Base-by-base conservation (phyloP, 2,113 vertebrate genomes). In the Oriolus oriolus region DNA sequence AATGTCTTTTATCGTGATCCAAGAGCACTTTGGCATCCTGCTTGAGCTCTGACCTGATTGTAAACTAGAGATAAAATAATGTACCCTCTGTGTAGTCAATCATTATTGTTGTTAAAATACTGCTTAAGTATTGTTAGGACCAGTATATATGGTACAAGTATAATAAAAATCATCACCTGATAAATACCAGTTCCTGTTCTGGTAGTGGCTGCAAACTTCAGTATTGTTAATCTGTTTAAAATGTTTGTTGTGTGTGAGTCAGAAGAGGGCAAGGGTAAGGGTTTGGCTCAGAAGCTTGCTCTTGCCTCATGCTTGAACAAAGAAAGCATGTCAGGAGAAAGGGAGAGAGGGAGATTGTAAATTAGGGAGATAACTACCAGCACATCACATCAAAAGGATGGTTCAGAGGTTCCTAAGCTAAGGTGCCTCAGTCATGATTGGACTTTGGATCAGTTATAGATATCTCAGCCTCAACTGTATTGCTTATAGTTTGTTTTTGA, bases 401-500 rank as follows among this genome's bases (percentile, higher is more conserved):
- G 14, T 61, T 73, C 57, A 54, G 85, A 57, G 23, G 7, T 77
- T 83, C 42, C 57, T 65, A 39, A 70, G 6, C 11, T 65, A 11
- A 17, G 30, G 8, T 61, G 17, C 16, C 13, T 64, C 24, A 39
- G 44, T 60, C 31, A 33, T 2, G 2, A 59, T 1, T 54, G 27
- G 23, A 57, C 33, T 59, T 80, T 24, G 6, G 81, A 27, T 65
- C 26, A 42, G 14, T 44, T 86, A 17, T 0, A 39, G 31, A 30
- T 47, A 80, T 21, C 16, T 81, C 23, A 75, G 0, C 1, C 14
- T 20, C 16, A 69, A 0, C 11, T 3, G 1, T 42, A 10, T 37
- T 80, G 7, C 52, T 42, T 44, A 5, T 41, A 11, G 17, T 39
- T 18, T 70, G 21, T 61, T 93, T 85, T 85, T 56, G 17, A 23